Conservation (phyloP, 2,797 vertebrate genomes). For the Myripristis jacobus region DNA sequence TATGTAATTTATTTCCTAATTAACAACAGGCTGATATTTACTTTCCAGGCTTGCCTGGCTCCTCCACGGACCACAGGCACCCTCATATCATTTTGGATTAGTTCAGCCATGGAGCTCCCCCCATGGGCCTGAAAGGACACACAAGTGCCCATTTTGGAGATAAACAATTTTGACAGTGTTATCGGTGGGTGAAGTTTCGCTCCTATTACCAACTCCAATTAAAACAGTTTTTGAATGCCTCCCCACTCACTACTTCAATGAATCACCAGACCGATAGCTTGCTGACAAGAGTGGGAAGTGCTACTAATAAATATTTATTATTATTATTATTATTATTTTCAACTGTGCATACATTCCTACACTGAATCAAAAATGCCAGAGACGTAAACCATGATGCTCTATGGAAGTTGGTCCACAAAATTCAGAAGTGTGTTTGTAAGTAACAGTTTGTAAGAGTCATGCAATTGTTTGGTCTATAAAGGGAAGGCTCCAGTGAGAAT, state of each 20-base stretch:
- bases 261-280: not conserved
- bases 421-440: not conserved
- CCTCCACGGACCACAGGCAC: conserved; percentile 31
- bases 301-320: not conserved
- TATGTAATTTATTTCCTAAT: conserved; percentile 66
- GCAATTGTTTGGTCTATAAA: conserved; percentile 26
- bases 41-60: conserved; percentile 37
- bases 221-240: conserved; percentile 16
- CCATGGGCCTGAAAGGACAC: conserved; percentile 29
- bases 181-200: conserved; percentile 30
- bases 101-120: conserved; percentile 61
- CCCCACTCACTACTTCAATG: not conserved
- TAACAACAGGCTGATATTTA: conserved; percentile 62
- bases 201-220: conserved; percentile 38
- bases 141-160: conserved; percentile 45
- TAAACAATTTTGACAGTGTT: conserved; percentile 59
- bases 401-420: conserved; percentile 7
- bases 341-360: conserved; percentile 15
- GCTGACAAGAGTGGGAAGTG: not conserved
- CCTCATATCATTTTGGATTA: conserved; percentile 66
- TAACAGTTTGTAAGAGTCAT: conserved; percentile 6
- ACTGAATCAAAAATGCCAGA: not conserved
- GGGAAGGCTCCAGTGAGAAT: conserved; percentile 17
- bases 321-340: conserved; percentile 6
- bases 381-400: not conserved